Conservation (phyloP, 1,140 invertebrate genomes). For the Drosophila trapezifrons region DNA sequence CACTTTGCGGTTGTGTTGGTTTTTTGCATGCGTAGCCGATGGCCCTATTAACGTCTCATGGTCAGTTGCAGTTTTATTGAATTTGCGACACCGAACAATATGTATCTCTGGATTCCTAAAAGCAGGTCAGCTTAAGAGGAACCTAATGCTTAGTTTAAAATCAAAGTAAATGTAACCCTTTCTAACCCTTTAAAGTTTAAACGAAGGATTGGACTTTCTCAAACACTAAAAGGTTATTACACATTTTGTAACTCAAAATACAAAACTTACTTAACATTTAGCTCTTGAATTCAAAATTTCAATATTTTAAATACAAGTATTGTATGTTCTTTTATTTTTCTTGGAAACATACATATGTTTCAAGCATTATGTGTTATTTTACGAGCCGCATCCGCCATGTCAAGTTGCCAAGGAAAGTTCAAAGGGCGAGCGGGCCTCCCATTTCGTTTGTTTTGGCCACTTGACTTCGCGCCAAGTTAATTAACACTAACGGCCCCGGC, state of each 20-base stretch:
- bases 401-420: conserved; percentile 29
- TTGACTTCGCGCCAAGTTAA: conserved; percentile 76
- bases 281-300: no score
- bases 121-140: neutral
- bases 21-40: conserved; percentile 66
- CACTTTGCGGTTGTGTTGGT: conserved; percentile 75
- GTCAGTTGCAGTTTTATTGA: conserved; percentile 66
- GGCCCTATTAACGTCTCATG: conserved; percentile 47
- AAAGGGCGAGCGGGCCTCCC: conserved; percentile 14
- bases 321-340: neutral
- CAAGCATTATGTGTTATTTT: neutral
- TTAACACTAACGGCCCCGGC: conserved; percentile 67
- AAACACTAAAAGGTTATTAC: no score
- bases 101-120: neutral
- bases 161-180: neutral
- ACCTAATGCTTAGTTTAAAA: neutral
- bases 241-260: no score
- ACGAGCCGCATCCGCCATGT: conserved; percentile 3
- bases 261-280: no score
- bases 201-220: no score
- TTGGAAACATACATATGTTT: neutral
- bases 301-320: neutral
- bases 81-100: conserved; percentile 53
- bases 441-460: conserved; percentile 54
- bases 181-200: no score